phyloP scores from a whole-genome alignment of 2,888 invertebrate genomes.

The Nymphalis polychloros region DNA sequence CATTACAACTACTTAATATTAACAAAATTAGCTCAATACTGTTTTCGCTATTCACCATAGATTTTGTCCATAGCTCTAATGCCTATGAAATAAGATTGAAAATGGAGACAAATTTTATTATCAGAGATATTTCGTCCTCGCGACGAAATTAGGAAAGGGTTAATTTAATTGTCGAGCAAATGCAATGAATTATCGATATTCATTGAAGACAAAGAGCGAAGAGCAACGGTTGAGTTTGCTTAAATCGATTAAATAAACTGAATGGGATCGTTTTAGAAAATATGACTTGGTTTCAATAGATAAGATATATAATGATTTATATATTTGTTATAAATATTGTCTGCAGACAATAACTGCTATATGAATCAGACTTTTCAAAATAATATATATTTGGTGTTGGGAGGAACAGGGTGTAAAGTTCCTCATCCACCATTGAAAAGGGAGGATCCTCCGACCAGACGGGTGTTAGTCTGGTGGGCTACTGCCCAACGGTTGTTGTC shows the following conservation, averaged over 20 bases:
- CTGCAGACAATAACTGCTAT: too few species aligned
- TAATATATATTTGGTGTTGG: too few species aligned
- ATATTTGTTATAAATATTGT: too few species aligned
- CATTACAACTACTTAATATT: neutral
- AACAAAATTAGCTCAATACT: neutral
- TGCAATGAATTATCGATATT: conserved; percentile 26
- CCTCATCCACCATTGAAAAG: too few species aligned
- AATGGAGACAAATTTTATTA: neutral
- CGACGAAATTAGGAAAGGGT: conserved; percentile 16
- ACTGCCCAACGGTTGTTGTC: too few species aligned
- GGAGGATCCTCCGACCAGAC: too few species aligned
- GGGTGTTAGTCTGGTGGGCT: too few species aligned
- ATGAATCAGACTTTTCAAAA: too few species aligned
- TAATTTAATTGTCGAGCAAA: conserved; percentile 29
- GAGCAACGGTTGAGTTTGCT: conserved; percentile 19
- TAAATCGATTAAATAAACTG: conserved; percentile 21
- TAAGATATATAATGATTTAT: too few species aligned
- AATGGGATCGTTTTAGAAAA: neutral
- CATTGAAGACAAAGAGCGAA: conserved; percentile 22
- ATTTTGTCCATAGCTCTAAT: neutral
- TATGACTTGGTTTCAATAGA: neutral
- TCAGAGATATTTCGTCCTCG: neutral
- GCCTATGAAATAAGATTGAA: neutral
- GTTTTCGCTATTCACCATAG: neutral
- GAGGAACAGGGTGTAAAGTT: too few species aligned